Evolutionary conservation across 2,888 invertebrate genomes (phyloP), one percentile per base, ranked within the genome.

Genomic region (Lasioglossum figueresi): DNA sequence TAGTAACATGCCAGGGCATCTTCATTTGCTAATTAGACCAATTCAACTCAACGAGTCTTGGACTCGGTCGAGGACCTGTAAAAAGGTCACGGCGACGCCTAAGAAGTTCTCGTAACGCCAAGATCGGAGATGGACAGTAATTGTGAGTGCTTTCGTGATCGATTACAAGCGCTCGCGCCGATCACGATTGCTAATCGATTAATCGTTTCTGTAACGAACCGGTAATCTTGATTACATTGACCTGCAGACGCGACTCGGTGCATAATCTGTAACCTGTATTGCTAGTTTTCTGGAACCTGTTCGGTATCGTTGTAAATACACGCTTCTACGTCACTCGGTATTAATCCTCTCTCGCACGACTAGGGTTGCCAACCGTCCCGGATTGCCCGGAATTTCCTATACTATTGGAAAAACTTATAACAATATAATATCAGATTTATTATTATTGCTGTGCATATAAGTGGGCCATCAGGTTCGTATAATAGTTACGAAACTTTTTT

Each of bases 51-150:
- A 63, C 14, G 27, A 63, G 63, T 16, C 31, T 63, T 31, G 10
- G n/a, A 56, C 56, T 56, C 56, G 56, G 56, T 56, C 56, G 56
- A 56, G 56, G 56, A 56, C n/a, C 56, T 56, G 56, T 56, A 56
- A 56, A 56, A 56, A 56, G 56, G 56, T 56, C 56, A 56, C 56
- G 56, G 56, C n/a, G n/a, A 56, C 56, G 56, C 56, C n/a, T n/a
- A 12, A 56, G n/a, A n/a, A 56, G 56, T 12, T 56, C 56, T 56
- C 12, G 56, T n/a, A n/a, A 56, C 12, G n/a, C 12, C 12, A n/a
- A 56, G 56, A 56, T 56, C 56, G 4, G 56, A n/a, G 19, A 19
- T 23, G 48, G 8, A 23, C 19, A 6, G 19, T 48, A 48, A 52
- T 12, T n/a, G 12, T 1, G n/a, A 56, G n/a, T n/a, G 52, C 4